These are phyloP conservation scores for Mermis nigrescens DNA, from an alignment of 2,888 invertebrate genomes.

Conservation along the genomic window DNA sequence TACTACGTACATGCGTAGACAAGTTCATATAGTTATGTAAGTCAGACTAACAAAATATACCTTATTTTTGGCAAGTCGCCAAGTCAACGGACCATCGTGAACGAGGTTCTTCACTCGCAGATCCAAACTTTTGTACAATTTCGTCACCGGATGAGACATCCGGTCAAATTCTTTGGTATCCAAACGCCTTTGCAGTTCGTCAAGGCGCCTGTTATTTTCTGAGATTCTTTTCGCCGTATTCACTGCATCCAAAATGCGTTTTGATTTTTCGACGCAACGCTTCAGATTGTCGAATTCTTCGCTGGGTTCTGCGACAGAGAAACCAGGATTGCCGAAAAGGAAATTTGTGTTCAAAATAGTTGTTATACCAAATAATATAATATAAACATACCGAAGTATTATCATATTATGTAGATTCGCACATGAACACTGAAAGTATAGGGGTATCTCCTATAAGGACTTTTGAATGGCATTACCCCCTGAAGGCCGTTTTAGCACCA, in stretches of 20 bases:
- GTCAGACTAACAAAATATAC: too few species aligned
- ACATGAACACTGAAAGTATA: too few species aligned
- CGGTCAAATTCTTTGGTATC: conserved; percentile 33
- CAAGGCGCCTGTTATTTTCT: conserved; percentile 37
- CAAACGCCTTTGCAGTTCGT: conserved; percentile 30
- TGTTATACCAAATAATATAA: too few species aligned
- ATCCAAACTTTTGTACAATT: conserved; percentile 34
- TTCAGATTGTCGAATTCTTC: conserved; percentile 35
- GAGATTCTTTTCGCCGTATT: conserved; percentile 64
- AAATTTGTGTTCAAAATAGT: too few species aligned
- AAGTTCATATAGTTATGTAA: too few species aligned
- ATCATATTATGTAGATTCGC: too few species aligned
- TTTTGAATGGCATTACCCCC: too few species aligned
- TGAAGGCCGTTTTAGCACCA: too few species aligned
- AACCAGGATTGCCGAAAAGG: too few species aligned
- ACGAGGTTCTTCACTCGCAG: conserved; percentile 46
- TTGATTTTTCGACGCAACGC: conserved; percentile 53
- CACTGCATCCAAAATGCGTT: conserved; percentile 56
- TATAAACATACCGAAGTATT: too few species aligned
- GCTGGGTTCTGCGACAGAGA: conserved; percentile 25
- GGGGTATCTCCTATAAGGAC: too few species aligned
- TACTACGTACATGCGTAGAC: too few species aligned
- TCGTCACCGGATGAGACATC: conserved; percentile 16
- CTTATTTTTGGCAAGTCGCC: conserved; percentile 45
- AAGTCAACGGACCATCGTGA: conserved; percentile 60